These are phyloP conservation scores for Lateolabrax maculatus DNA, from an alignment of 2,797 vertebrate genomes.

Conservation along the genomic window DNA sequence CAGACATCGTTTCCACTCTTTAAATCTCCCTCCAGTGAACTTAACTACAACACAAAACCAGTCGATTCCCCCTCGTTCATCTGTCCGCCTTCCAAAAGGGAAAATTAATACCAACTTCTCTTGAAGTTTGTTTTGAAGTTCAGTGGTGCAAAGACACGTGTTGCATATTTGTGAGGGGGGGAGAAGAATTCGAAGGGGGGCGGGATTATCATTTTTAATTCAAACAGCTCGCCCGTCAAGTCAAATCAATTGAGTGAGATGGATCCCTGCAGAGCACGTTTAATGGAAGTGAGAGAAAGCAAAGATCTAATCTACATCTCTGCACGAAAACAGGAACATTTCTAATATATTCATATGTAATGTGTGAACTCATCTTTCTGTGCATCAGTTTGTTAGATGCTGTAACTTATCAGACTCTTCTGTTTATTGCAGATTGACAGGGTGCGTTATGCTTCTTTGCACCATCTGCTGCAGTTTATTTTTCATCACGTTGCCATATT, in stretches of 20 bases:
- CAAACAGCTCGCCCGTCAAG: slow-evolving; percentile 34
- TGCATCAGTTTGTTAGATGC: neutral
- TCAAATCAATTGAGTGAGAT: slow-evolving; percentile 25
- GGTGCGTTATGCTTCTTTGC: neutral
- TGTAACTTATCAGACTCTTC: neutral
- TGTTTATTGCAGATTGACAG: neutral
- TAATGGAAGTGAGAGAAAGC: slow-evolving; percentile 42
- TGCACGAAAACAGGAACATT: slow-evolving; percentile 6
- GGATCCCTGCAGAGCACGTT: slow-evolving; percentile 38
- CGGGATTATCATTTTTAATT: slow-evolving; percentile 54
- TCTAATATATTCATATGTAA: too few species aligned
- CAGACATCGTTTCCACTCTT: neutral
- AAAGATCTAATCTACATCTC: slow-evolving; percentile 17
- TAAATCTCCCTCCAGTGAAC: slow-evolving; percentile 23
- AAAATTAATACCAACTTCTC: slow-evolving; percentile 27
- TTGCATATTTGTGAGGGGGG: slow-evolving; percentile 20
- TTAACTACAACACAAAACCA: slow-evolving; percentile 5
- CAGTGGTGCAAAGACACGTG: slow-evolving; percentile 6
- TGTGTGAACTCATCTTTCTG: too few species aligned
- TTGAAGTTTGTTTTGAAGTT: slow-evolving; percentile 34
- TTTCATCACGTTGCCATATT: neutral
- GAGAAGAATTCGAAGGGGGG: neutral
- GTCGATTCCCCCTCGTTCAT: slow-evolving; percentile 20
- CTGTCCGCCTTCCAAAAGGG: neutral
- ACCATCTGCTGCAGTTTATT: too few species aligned